Evolutionary conservation across 2,797 vertebrate genomes (phyloP).

Genomic region (Anabacerthia variegaticeps): DNA sequence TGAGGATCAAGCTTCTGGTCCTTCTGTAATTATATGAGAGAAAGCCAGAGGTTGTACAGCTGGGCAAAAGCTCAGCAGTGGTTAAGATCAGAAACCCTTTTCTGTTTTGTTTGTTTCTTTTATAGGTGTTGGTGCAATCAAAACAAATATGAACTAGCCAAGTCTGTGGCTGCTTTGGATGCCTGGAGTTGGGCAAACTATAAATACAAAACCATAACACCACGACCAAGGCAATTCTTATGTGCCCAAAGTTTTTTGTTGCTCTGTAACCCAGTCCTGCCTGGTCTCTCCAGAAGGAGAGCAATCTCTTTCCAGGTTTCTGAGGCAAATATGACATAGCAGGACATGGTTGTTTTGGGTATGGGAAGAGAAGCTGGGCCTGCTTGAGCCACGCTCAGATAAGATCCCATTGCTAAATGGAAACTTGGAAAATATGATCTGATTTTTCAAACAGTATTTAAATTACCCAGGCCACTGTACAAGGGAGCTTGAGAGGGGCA

Average conservation of each 20-base stretch:
- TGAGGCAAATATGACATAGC: neutral
- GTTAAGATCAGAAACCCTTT: neutral
- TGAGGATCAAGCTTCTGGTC: neutral
- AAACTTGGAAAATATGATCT: neutral
- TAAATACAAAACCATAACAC: neutral
- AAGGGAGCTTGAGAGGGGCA: neutral
- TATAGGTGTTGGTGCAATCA: conserved; percentile 26
- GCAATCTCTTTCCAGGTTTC: neutral
- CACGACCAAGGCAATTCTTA: neutral
- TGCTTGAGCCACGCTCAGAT: neutral
- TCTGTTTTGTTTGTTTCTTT: conserved; percentile 15
- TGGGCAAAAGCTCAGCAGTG: neutral
- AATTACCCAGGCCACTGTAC: neutral
- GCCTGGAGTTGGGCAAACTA: neutral
- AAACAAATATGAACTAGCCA: conserved; percentile 16
- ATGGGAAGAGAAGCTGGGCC: neutral
- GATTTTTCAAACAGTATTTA: neutral
- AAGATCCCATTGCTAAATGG: neutral
- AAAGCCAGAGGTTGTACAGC: neutral
- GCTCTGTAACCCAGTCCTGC: neutral
- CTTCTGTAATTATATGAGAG: conserved; percentile 2
- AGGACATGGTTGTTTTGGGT: neutral
- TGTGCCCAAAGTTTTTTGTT: neutral
- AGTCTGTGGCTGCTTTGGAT: neutral
- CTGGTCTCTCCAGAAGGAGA: neutral